Evolutionary conservation across 2,888 invertebrate genomes (phyloP).

Genomic region (Meteorus colon): DNA sequence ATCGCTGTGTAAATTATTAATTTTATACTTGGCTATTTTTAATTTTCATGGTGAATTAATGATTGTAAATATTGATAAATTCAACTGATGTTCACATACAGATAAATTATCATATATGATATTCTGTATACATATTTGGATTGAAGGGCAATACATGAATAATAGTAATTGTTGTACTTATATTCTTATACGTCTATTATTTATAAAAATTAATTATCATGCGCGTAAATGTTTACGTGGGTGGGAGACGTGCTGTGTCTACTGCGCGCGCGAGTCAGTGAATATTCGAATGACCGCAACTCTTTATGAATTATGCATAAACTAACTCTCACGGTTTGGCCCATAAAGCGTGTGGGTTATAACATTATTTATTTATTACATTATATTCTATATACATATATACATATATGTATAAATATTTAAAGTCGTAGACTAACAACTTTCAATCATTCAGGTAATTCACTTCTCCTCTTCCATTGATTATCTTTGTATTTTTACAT

Average conservation of each 20-base stretch:
- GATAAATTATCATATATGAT: too few relatives aligned
- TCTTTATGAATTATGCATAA: slow-evolving; percentile 37
- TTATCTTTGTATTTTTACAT: background rate
- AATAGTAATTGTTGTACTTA: background rate
- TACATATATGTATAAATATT: background rate
- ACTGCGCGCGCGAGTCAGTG: background rate
- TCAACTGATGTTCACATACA: too few relatives aligned
- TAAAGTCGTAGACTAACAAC: slow-evolving; percentile 14
- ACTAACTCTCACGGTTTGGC: slow-evolving; percentile 13
- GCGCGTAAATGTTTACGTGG: background rate
- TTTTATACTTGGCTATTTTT: too few relatives aligned
- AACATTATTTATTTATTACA: background rate
- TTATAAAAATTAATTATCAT: background rate
- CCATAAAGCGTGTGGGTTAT: slow-evolving; percentile 29
- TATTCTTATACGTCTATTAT: background rate
- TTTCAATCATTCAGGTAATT: slow-evolving; percentile 6
- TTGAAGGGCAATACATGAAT: background rate
- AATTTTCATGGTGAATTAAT: too few relatives aligned
- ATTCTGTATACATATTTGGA: too few relatives aligned
- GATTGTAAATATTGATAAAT: too few relatives aligned
- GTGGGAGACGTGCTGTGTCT: slow-evolving; percentile 1
- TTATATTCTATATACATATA: slow-evolving; percentile 1
- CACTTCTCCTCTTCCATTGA: background rate
- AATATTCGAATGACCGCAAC: slow-evolving; percentile 31
- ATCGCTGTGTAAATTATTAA: too few relatives aligned